Percentiles rank a stretch among this genome's conserved stretches.
phyloP scores from a whole-genome alignment of 2,113 vertebrate species.

The Apistogramma diplotaenia region DNA sequence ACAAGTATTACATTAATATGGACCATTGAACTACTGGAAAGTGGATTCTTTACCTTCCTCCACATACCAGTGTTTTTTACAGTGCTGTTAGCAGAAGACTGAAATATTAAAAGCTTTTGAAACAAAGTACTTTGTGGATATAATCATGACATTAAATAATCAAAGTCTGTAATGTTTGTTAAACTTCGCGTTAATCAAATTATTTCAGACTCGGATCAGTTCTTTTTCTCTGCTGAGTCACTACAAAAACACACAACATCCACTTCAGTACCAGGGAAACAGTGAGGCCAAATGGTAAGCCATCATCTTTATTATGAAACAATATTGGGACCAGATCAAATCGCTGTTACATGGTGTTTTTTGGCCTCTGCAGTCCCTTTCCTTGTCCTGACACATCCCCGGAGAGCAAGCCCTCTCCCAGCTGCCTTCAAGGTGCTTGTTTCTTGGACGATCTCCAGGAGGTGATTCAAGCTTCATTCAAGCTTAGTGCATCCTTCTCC shows the following conservation, averaged over 20 bases:
- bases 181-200: background rate
- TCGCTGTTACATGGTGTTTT: slow-evolving; percentile 64
- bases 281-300: slow-evolving; percentile 64
- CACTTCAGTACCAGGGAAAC: slow-evolving; percentile 41
- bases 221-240: background rate
- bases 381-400: slow-evolving; percentile 30
- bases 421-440: slow-evolving; percentile 42
- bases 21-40: no score
- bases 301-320: slow-evolving; percentile 78
- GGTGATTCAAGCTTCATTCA: slow-evolving; percentile 8
- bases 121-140: no score
- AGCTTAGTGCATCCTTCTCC: slow-evolving; percentile 7
- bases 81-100: no score
- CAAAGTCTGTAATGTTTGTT: background rate
- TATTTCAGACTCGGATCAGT: background rate
- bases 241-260: slow-evolving; percentile 1
- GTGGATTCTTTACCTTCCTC: no score
- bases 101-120: no score
- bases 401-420: slow-evolving; percentile 44
- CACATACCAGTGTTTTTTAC: no score
- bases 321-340: slow-evolving; percentile 69
- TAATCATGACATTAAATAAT: no score
- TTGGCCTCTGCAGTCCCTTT: slow-evolving; percentile 52
- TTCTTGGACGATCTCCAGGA: slow-evolving; percentile 19
- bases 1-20: no score